phyloP scores from a whole-genome alignment of 2,113 vertebrate genomes.

The Sinocyclocheilus maitianheensis region DNA sequence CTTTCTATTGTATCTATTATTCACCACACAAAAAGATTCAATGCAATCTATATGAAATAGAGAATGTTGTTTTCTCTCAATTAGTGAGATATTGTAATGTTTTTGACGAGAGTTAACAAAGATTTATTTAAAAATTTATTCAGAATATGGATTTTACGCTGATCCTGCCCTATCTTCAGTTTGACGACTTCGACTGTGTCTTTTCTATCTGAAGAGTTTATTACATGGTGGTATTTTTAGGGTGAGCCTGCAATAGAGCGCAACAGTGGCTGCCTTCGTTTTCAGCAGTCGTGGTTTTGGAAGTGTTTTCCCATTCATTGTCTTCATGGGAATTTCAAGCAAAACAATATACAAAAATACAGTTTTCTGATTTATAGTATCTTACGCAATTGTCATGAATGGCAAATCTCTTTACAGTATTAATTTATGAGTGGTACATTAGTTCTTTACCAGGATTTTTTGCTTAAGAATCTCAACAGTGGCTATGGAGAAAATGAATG shows the following conservation, averaged over 20 bases:
- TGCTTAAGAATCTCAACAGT: constrained; percentile 4
- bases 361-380: neutral
- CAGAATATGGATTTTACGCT: neutral
- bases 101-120: constrained; percentile 12
- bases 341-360: neutral
- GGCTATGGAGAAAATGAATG: constrained; percentile 18
- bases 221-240: neutral
- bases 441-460: neutral
- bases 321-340: neutral
- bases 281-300: neutral
- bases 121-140: neutral
- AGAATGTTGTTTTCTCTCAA: neutral
- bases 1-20: neutral
- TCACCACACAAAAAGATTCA: neutral
- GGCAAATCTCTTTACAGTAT: neutral
- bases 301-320: neutral
- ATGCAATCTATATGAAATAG: neutral
- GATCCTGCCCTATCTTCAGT: constrained; percentile 29
- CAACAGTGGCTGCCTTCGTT: neutral
- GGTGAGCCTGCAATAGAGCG: neutral
- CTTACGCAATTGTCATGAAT: neutral
- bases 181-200: constrained; percentile 20
- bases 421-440: neutral
- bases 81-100: constrained; percentile 13
- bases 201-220: neutral